These are phyloP conservation scores for Zalophus californianus DNA, from an alignment of 2,797 vertebrate species.

Conservation along the genomic window DNA sequence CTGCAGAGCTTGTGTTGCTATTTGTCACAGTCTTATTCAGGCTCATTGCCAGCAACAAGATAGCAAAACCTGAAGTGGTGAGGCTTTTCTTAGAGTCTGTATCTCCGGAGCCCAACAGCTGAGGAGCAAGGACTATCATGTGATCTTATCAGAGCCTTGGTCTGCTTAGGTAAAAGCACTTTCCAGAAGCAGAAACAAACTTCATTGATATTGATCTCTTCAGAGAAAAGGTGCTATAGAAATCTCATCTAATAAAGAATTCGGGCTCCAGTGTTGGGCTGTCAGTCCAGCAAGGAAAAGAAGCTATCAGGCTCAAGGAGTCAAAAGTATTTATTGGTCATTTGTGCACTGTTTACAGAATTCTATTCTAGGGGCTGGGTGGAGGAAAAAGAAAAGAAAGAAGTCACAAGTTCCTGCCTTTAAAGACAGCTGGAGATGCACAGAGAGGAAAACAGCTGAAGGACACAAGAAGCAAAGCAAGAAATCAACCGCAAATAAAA, in stretches of 20 bases:
- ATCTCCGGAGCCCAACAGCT: background rate
- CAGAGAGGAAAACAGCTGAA: constrained; percentile 50
- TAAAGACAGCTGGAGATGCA: constrained; percentile 11
- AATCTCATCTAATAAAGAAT: constrained; percentile 74
- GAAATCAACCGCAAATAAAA: constrained; percentile 71
- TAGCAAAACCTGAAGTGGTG: background rate
- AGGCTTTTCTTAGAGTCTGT: background rate
- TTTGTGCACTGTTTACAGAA: constrained; percentile 35
- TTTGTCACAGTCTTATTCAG: background rate
- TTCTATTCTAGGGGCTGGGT: background rate
- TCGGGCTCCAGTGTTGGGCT: background rate
- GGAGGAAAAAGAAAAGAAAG: constrained; percentile 1
- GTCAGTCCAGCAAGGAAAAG: constrained; percentile 48
- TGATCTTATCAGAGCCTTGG: background rate
- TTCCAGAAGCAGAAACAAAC: constrained; percentile 73
- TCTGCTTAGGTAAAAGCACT: constrained; percentile 57
- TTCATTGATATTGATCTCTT: constrained; percentile 66
- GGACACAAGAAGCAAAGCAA: constrained; percentile 67
- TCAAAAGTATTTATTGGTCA: constrained; percentile 49
- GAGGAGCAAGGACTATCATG: background rate
- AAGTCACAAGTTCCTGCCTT: constrained; percentile 3
- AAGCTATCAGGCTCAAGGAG: constrained; percentile 56
- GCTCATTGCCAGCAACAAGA: background rate
- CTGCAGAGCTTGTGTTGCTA: background rate
- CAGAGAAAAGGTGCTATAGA: constrained; percentile 60